Base-by-base conservation (phyloP, 2,113 vertebrate genomes). In the Sebastes fasciatus region DNA sequence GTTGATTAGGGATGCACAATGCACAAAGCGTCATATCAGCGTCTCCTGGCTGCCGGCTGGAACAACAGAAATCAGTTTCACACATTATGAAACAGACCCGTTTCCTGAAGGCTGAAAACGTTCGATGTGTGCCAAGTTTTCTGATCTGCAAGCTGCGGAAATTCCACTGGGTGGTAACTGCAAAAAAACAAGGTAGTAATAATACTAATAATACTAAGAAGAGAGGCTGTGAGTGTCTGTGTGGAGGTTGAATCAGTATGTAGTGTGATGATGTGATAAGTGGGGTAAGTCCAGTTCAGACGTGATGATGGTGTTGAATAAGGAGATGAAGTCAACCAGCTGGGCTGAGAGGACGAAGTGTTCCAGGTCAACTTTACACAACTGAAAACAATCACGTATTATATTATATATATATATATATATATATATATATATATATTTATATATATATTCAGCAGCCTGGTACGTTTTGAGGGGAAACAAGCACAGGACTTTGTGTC, bases 271-370 rank as follows among this genome's bases (percentile, higher is more conserved):
- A 34, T 34, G 34, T 34, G 34, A 34, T 34, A 34, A 11, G 34
- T 52, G 61, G 69, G 40, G n/a, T 45, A 45, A 81, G 52, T 73
- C 58, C 49, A 74, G 58, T 64, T 80, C 72, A 80, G 55, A 78
- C 62, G 34, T 4, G 34, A 13, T 1, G 11, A 63, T 21, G 51
- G 5, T 21, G 43, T 65, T 73, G 4, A 72, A 65, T 72, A 71
- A 79, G 67, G 40, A 48, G 57, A 42, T 62, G 5, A 48, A 17
- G 52, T 54, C 26, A 11, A 48, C 46, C 34, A 34, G 34, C 34
- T 34, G 12, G 3, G 46, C 46, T 48, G 54, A 21, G 54, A 6
- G 34, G 34, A 58, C 1, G 26, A 61, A 17, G 7, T 17, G 45
- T 5, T 61, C 51, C 17, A 42, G 76, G 54, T 69, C 55, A 10